Evolutionary conservation across 2,888 invertebrate species (phyloP).

Genomic region (Hemistola chrysoprasaria): DNA sequence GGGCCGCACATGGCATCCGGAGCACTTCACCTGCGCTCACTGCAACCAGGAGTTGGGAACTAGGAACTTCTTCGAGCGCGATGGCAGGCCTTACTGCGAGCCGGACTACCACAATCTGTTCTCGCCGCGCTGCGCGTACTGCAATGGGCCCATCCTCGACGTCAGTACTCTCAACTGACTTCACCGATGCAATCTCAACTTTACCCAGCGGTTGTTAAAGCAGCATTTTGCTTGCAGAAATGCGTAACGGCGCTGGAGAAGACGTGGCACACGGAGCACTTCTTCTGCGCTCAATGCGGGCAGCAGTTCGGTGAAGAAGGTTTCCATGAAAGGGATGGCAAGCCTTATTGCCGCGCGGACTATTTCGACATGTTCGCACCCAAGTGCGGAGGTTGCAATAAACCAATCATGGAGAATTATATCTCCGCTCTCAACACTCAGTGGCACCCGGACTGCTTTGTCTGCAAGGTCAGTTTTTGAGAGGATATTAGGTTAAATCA

Average conservation of each 20-base stretch:
- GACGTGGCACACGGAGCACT: constrained; percentile 99
- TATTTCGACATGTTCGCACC: constrained; percentile 99
- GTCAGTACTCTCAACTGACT: constrained; percentile 81
- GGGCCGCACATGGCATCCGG: constrained; percentile 99
- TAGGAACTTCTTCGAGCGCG: constrained; percentile 98
- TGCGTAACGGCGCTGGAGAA: constrained; percentile 98
- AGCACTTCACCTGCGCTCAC: constrained; percentile 98
- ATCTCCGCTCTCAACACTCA: constrained; percentile 98
- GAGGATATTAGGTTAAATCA: constrained; percentile 17
- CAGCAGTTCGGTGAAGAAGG: constrained; percentile 98
- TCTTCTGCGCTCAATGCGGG: constrained; percentile 98
- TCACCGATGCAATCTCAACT: background rate
- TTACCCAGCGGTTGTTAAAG: too few species aligned
- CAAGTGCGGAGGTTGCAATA: constrained; percentile 97
- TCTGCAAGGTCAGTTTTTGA: constrained; percentile 94
- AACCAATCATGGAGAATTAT: constrained; percentile 98
- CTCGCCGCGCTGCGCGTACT: constrained; percentile 99
- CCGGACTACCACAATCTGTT: constrained; percentile 99
- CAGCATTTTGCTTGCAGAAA: constrained; percentile 86
- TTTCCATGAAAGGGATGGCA: constrained; percentile 97
- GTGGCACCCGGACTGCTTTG: constrained; percentile 99
- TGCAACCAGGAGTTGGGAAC: constrained; percentile 98
- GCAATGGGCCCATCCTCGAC: constrained; percentile 99
- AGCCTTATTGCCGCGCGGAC: constrained; percentile 97
- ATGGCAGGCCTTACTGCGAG: constrained; percentile 98